Evolutionary conservation across 2,797 vertebrate species (phyloP).

Genomic region (Chelidonichthys spinosus): DNA sequence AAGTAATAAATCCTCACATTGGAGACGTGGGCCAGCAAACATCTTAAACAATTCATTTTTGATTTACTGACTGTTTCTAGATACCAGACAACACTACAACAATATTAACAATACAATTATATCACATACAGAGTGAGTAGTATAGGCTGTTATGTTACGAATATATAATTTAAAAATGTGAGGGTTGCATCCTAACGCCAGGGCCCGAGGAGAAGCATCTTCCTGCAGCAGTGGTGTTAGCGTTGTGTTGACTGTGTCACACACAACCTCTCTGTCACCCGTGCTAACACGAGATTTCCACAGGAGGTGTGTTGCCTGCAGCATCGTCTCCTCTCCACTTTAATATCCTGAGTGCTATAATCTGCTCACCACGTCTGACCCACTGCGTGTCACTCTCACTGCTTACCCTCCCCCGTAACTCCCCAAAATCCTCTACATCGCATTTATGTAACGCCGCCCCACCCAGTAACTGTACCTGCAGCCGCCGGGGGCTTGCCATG

Average conservation of each 20-base stretch:
- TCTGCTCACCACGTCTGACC: constrained; percentile 76
- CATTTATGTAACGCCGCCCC: constrained; percentile 61
- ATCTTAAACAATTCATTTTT: neutral
- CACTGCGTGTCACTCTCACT: constrained; percentile 57
- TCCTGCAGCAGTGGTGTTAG: constrained; percentile 18
- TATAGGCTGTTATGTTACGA: too few species aligned
- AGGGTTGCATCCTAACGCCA: neutral
- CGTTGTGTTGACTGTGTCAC: constrained; percentile 39
- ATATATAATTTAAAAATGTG: too few species aligned
- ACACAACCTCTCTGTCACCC: constrained; percentile 46
- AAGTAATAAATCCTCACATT: neutral
- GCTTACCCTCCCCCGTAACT: constrained; percentile 51
- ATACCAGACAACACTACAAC: neutral
- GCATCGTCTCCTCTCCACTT: constrained; percentile 66
- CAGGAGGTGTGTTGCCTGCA: constrained; percentile 59
- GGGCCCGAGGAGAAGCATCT: neutral
- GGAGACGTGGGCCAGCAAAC: neutral
- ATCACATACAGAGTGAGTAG: too few species aligned
- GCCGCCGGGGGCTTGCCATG: constrained; percentile 8
- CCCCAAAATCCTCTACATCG: constrained; percentile 70
- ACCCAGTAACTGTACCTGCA: constrained; percentile 40
- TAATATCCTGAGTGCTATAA: constrained; percentile 84
- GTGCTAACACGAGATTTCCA: constrained; percentile 61
- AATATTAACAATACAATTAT: too few species aligned
- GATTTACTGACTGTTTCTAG: neutral